These are phyloP conservation scores for Epinephelus cyanopodus DNA, from an alignment of 2,113 vertebrate genomes.

Conservation along the genomic window DNA sequence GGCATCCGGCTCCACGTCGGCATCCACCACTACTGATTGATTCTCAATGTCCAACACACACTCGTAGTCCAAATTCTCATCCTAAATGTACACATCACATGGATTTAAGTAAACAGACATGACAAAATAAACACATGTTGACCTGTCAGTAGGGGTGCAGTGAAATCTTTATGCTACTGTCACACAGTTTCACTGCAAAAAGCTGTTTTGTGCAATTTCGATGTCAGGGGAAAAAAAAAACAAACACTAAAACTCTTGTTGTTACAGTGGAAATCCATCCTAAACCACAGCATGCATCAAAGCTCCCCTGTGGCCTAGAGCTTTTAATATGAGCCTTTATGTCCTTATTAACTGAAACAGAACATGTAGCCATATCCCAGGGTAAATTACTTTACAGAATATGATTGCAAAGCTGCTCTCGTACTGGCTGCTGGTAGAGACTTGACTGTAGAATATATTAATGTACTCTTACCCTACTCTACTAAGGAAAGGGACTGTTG, in stretches of 20 bases:
- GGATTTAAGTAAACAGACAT: background rate
- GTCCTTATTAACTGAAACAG: background rate
- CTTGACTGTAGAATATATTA: background rate
- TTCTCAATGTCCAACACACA: constrained; percentile 92
- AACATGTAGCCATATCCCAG: background rate
- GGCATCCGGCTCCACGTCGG: constrained; percentile 86
- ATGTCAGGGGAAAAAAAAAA: background rate
- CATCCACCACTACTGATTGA: constrained; percentile 87
- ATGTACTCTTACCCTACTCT: background rate
- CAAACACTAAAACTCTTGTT: background rate
- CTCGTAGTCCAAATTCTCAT: constrained; percentile 88
- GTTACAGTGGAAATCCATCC: background rate
- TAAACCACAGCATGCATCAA: background rate
- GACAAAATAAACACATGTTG: background rate
- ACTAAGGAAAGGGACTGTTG: background rate
- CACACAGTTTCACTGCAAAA: background rate
- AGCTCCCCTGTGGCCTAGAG: background rate
- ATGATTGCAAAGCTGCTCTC: background rate
- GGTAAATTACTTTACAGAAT: background rate
- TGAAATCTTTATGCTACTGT: background rate
- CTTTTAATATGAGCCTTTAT: background rate
- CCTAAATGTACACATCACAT: constrained; percentile 80
- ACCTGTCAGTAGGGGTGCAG: background rate
- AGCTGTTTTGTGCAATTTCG: background rate
- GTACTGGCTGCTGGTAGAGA: background rate